Percentiles rank a stretch among this genome's conserved stretches.
These are phyloP conservation scores for Nixonia krombeini DNA, from an alignment of 1,140 invertebrate genomes.

Conservation along the genomic window DNA sequence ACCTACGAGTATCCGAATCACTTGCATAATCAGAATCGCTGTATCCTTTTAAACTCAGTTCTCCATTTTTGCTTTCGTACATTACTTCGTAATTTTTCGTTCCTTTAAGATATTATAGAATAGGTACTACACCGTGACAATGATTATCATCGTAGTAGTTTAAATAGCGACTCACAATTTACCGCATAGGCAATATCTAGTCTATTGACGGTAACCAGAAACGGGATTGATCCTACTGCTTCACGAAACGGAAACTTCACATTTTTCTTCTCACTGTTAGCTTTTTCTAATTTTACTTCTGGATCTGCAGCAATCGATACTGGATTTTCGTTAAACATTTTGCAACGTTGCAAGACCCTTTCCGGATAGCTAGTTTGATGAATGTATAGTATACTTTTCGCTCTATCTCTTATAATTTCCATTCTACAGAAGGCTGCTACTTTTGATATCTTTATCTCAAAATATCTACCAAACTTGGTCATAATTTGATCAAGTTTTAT, in stretches of 20 bases:
- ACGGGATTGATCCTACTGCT: constrained; percentile 15
- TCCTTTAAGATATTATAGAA: not conserved
- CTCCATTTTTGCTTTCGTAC: no score
- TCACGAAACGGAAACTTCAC: constrained; percentile 8
- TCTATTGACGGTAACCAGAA: constrained; percentile 2
- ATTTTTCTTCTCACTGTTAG: not conserved
- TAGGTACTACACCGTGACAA: constrained; percentile 4
- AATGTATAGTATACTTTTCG: constrained; percentile 42
- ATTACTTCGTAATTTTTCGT: no score
- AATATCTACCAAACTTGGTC: not conserved
- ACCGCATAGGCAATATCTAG: constrained; percentile 12
- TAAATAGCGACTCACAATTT: constrained; percentile 8
- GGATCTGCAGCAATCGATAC: constrained; percentile 7
- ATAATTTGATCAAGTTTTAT: not conserved
- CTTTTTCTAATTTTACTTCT: not conserved
- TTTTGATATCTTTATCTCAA: not conserved
- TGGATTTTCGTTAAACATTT: constrained; percentile 2
- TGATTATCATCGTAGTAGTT: not conserved
- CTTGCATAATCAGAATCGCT: not conserved
- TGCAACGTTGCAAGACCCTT: constrained; percentile 1
- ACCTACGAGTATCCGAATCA: not conserved
- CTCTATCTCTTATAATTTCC: not conserved
- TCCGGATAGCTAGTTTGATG: constrained; percentile 4
- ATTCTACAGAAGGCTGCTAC: not conserved
- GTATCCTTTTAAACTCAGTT: no score